Base-by-base conservation (phyloP, 2,113 vertebrate species). In the Monopterus albus region DNA sequence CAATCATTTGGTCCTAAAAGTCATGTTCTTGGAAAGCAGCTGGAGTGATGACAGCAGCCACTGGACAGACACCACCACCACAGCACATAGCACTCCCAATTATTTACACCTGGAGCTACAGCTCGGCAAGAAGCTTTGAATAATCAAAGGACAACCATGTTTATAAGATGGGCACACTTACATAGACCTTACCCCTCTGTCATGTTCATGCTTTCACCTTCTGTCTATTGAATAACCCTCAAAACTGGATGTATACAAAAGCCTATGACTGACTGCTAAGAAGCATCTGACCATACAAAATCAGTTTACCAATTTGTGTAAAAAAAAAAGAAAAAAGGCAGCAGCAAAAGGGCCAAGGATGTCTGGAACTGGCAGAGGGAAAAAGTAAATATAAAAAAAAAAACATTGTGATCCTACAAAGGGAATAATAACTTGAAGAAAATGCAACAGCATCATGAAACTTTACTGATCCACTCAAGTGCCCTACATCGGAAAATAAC, bases 1-100 rank as follows among this genome's bases (percentile, higher is more conserved):
- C 92, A 92, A 93, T 93, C 89, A 92, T 92, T 92, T 77, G 88
- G 85, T 88, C 86, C 87, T 91, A 89, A 90, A 92, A 90, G 91
- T 92, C 85, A 78, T 82, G 81, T 62, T 78, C 75, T 79, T 62
- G 47, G 80, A 56, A 80, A 72, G 86, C 53, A 83, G 82, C 57
- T 52, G 47, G 68, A 40, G 61, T 36, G 82, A 84, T 88, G 79
- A 90, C 81, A 86, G 78, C 81, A 79, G 71, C 66, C 36, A 42
- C 68, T 81, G 73, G 79, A 84, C 64, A 61, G 79, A 71, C 51
- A 75, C 52, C 40, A 53, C 52, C 65, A 52, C 64, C 64, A 61
- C 55, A 75, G 75, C 75, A 74, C 55, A 39, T 28, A 65, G 63
- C 70, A 73, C 62, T 84, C 73, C 79, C 75, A 78, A 79, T 91